These are phyloP conservation scores for Penaeus vannamei DNA, from an alignment of 1,140 invertebrate genomes.

Conservation along the genomic window DNA sequence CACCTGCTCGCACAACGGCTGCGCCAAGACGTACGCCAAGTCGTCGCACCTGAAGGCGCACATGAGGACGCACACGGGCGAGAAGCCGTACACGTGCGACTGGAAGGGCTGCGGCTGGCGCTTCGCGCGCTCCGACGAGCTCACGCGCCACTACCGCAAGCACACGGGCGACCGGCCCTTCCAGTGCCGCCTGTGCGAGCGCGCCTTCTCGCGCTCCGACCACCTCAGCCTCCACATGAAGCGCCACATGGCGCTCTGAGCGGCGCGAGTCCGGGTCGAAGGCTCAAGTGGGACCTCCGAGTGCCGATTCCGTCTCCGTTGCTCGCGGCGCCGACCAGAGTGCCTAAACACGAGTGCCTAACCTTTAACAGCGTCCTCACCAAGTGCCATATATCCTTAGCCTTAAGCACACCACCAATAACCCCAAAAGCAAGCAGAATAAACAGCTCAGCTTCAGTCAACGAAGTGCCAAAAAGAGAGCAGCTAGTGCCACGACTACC, in stretches of 20 bases:
- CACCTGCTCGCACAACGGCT: constrained; percentile 78
- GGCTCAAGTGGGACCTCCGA: background rate
- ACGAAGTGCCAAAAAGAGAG: too few species aligned
- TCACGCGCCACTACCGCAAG: constrained; percentile 25
- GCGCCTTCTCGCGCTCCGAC: constrained; percentile 94
- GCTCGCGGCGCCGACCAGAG: background rate
- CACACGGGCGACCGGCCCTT: constrained; percentile 18
- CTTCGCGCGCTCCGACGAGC: constrained; percentile 89
- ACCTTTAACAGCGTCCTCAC: too few species aligned
- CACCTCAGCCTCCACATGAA: constrained; percentile 98
- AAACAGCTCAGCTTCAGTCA: too few species aligned
- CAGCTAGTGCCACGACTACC: too few species aligned
- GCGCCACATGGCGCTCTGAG: constrained; percentile 81
- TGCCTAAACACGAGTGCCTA: too few species aligned
- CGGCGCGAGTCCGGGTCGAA: background rate
- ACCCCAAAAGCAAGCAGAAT: too few species aligned
- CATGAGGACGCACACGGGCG: constrained; percentile 25
- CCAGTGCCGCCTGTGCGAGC: constrained; percentile 79
- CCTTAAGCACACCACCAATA: too few species aligned
- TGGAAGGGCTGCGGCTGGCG: constrained; percentile 88
- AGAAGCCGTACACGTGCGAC: constrained; percentile 74
- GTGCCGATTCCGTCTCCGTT: background rate
- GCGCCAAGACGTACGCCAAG: constrained; percentile 81
- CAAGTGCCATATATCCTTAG: too few species aligned
- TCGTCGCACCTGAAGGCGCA: constrained; percentile 69